Base-by-base conservation (phyloP, 2,797 vertebrate genomes). In the Microchirus variegatus region DNA sequence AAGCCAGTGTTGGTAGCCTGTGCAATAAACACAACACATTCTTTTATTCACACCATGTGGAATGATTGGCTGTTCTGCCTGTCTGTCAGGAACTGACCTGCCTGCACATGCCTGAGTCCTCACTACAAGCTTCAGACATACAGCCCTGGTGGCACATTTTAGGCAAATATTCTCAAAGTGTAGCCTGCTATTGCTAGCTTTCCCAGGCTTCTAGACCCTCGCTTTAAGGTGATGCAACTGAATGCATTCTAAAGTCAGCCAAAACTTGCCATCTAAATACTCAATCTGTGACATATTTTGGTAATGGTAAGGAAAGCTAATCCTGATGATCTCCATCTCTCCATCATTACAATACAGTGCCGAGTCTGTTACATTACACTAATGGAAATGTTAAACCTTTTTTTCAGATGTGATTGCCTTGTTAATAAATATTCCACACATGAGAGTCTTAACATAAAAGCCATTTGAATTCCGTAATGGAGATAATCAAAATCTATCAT, bases 401-500 rank as follows among this genome's bases (percentile, higher is more conserved):
- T 66, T 68, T 71, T 61, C 42, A 46, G 57, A 78, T 57, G 42
- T 51, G 46, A 78, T 63, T 64, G 48, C 71, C 70, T 54, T 38
- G 56, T 74, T 31, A 31, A 31, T 82, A 70, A 70, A 73, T 67
- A 70, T 67, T 78, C 59, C 44, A 60, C 70, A 71, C 53, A 57
- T 18, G n/a, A 55, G 37, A 65, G 43, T 75, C 53, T 67, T 58
- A 78, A 71, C 62, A 74, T 55, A 36, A 74, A 69, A 59, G 55
- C 44, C 54, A 70, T 78, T 79, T 49, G 35, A 35, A 64, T n/a
- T 38, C 50, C 54, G 59, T 72, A 51, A 78, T 73, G 66, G 59
- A 60, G 69, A 73, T 73, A 67, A 82, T 85, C 81, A 80, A 65
- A 77, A 65, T 66, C 55, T 53, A 59, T 63, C 38, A 46, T 40